phyloP scores from a whole-genome alignment of 92 coral and sea anemone species.

The Anthopleura xanthogrammica region DNA sequence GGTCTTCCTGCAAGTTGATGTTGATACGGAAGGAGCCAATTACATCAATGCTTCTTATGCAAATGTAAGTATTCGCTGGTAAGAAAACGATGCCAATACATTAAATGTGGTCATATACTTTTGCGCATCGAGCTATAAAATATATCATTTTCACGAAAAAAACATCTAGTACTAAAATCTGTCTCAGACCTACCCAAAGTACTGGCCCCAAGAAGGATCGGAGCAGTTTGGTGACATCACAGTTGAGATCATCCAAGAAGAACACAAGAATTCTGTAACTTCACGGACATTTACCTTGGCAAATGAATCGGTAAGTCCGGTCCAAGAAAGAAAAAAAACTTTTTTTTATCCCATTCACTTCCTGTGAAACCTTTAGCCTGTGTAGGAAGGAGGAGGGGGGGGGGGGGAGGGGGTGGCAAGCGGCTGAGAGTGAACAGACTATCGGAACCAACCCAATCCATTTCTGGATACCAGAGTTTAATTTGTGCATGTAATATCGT shows the following conservation, averaged over 20 bases:
- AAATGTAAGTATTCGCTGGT: neutral
- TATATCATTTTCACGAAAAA: no score
- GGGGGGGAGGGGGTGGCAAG: no score
- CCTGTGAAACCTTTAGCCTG: no score
- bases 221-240: slow-evolving; percentile 12
- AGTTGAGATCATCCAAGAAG: slow-evolving; percentile 5
- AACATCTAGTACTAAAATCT: neutral
- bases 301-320: neutral
- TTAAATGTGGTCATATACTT: no score
- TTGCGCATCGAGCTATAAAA: no score
- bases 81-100: no score
- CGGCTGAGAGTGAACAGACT: no score
- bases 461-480: no score
- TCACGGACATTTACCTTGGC: slow-evolving; percentile 15
- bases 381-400: no score
- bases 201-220: slow-evolving; percentile 40
- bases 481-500: neutral
- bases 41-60: slow-evolving; percentile 13
- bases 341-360: no score
- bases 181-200: slow-evolving; percentile 31
- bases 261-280: slow-evolving; percentile 15
- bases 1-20: neutral
- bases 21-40: neutral
- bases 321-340: no score
- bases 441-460: no score